Conservation (phyloP, 2,113 vertebrate genomes). For the Labrus mixtus region DNA sequence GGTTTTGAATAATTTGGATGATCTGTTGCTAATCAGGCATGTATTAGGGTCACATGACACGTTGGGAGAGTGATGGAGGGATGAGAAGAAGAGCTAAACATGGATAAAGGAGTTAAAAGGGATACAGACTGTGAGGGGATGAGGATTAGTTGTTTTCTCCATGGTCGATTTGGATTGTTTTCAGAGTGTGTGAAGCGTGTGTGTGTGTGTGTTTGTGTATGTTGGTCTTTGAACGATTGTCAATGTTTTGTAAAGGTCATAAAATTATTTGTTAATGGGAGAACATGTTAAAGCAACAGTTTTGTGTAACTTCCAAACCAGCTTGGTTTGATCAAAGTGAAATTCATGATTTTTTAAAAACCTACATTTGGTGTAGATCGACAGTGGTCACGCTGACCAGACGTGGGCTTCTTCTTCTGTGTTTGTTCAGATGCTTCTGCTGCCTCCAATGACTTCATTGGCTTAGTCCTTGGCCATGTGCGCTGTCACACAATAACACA, state of each 20-base stretch:
- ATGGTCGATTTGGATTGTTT: constrained; percentile 37
- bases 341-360: too few relatives aligned
- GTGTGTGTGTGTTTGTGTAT: not conserved
- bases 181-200: not conserved
- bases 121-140: constrained; percentile 56
- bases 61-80: constrained; percentile 31
- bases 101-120: constrained; percentile 63
- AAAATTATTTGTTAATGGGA: constrained; percentile 16
- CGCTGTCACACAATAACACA: constrained; percentile 6
- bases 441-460: constrained; percentile 8
- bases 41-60: constrained; percentile 28
- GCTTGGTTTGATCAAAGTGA: not conserved
- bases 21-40: constrained; percentile 17
- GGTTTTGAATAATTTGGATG: constrained; percentile 25
- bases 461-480: not conserved
- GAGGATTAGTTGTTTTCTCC: constrained; percentile 57
- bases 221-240: not conserved
- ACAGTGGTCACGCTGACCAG: not conserved
- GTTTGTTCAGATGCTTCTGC: constrained; percentile 9
- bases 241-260: constrained; percentile 2
- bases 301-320: not conserved
- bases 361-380: not conserved
- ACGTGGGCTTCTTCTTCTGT: not conserved
- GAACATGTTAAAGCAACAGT: not conserved
- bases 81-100: constrained; percentile 57